A percentile compares a stretch with the other conserved stretches of the same genome.
Evolutionary conservation across 2,888 invertebrate species (phyloP).

Genomic region (Druceiella hillmani): DNA sequence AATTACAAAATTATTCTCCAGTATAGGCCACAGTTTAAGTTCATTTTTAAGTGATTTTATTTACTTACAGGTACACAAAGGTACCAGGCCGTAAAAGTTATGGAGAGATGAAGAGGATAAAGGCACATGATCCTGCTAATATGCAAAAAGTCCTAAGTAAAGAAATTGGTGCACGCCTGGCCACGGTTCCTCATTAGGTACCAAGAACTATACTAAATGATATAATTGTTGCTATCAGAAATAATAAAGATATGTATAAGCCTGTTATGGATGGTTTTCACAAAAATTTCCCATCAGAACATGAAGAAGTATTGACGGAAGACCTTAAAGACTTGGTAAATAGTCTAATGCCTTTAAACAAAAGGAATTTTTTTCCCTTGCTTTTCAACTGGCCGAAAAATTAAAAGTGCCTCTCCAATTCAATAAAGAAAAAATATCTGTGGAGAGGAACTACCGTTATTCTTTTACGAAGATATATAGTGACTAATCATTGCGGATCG

Average conservation of each 20-base stretch:
- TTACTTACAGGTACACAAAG: slow-evolving; percentile 16
- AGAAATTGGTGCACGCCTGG: slow-evolving; percentile 20
- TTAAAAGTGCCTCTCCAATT: too few relatives aligned
- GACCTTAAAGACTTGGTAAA: slow-evolving; percentile 12
- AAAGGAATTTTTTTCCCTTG: slow-evolving; percentile 12
- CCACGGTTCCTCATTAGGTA: slow-evolving; percentile 15
- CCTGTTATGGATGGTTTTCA: slow-evolving; percentile 13
- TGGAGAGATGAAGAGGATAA: slow-evolving; percentile 18
- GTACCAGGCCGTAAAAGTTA: slow-evolving; percentile 19
- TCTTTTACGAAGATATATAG: slow-evolving; percentile 9
- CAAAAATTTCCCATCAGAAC: slow-evolving; percentile 9
- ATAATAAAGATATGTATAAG: slow-evolving; percentile 11
- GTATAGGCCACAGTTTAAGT: slow-evolving; percentile 9
- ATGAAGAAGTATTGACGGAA: slow-evolving; percentile 11
- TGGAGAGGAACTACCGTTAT: slow-evolving; percentile 10
- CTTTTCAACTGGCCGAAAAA: slow-evolving; percentile 14
- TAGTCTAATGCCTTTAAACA: slow-evolving; percentile 11
- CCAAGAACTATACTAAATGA: slow-evolving; percentile 13
- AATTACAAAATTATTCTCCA: slow-evolving; percentile 7
- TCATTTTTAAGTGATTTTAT: slow-evolving; percentile 6
- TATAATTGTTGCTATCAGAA: slow-evolving; percentile 9
- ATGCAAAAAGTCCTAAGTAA: slow-evolving; percentile 15
- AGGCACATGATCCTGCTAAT: slow-evolving; percentile 15
- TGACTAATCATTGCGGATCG: slow-evolving; percentile 9
- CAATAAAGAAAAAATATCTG: slow-evolving; percentile 7